Base-by-base conservation (phyloP, 2,797 vertebrate species). In the Poeciliopsis infans region DNA sequence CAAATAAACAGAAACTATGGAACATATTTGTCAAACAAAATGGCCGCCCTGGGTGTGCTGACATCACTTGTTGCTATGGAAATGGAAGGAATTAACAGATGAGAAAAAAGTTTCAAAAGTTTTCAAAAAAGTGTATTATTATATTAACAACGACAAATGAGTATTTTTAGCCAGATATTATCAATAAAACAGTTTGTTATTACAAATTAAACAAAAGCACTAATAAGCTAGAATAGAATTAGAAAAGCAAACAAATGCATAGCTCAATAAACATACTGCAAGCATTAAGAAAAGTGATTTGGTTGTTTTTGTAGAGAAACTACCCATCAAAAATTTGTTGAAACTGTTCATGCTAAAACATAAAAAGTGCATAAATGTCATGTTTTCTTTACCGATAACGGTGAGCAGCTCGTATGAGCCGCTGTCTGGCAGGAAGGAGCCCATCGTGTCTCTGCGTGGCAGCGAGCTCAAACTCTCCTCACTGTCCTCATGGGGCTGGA, bases 401-500 rank as follows among this genome's bases (percentile, higher is more conserved):
- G 96, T 93, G 87, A 98, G 96, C 79, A 98, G 95, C 91, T 99
- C 97, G 1, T 99, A 99, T 74, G 95, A 97, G 81, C 91, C 92
- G 91, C 96, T 96, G 93, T 99, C 97, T 4, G 98, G 97, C 53
- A 97, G 94, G 88, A 97, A 98, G 94, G 91, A 97, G 86, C 96
- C 97, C 98, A 99, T 99, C 88, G 95, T 95, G 95, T 97, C 97
- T 95, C 92, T 94, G 81, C 90, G 96, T 33, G 96, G 96, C 92
- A 96, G 95, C 74, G 97, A 95, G 79, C 95, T 97, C 97, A 98
- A 94, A 83, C 97, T 98, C 93, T 98, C 98, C 84, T 92, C 95
- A 94, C 97, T 98, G 57, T 97, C 97, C 91, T 99, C 98, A 99
- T 99, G 96, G 95, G 96, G 93, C 98, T 99, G 43, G 41, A 70